phyloP scores from a whole-genome alignment of 2,888 invertebrate genomes.

The Pandemis cinnamomeana region DNA sequence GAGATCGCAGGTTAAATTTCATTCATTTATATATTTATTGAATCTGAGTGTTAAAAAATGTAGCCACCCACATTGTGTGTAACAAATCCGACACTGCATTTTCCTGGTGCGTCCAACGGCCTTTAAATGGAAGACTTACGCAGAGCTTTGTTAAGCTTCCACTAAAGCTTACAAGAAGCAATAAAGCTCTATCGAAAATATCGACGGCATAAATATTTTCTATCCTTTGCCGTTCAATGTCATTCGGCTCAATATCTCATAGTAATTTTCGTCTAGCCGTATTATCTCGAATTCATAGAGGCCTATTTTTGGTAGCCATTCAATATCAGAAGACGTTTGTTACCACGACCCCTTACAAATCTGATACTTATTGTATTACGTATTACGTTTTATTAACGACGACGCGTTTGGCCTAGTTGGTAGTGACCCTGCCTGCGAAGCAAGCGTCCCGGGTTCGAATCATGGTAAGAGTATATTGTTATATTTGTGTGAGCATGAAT shows the following conservation, averaged over 20 bases:
- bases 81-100: conserved; percentile 8
- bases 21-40: too few relatives aligned
- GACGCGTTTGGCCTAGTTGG: too few relatives aligned
- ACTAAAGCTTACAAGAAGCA: conserved; percentile 18
- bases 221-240: conserved; percentile 10
- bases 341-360: too few relatives aligned
- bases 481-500: too few relatives aligned
- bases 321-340: too few relatives aligned
- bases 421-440: too few relatives aligned
- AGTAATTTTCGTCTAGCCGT: background rate
- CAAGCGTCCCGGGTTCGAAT: too few relatives aligned
- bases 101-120: conserved; percentile 13
- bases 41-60: too few relatives aligned
- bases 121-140: conserved; percentile 1
- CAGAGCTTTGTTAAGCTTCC: conserved; percentile 14
- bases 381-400: too few relatives aligned
- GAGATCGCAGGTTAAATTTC: too few relatives aligned
- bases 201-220: conserved; percentile 20
- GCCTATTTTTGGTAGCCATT: background rate
- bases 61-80: conserved; percentile 1
- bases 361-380: too few relatives aligned
- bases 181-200: conserved; percentile 26
- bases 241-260: conserved; percentile 1
- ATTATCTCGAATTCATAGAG: background rate
- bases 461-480: too few relatives aligned